Evolutionary conservation across 2,888 invertebrate genomes (phyloP).

Genomic region (Polydrusus cervinus): DNA sequence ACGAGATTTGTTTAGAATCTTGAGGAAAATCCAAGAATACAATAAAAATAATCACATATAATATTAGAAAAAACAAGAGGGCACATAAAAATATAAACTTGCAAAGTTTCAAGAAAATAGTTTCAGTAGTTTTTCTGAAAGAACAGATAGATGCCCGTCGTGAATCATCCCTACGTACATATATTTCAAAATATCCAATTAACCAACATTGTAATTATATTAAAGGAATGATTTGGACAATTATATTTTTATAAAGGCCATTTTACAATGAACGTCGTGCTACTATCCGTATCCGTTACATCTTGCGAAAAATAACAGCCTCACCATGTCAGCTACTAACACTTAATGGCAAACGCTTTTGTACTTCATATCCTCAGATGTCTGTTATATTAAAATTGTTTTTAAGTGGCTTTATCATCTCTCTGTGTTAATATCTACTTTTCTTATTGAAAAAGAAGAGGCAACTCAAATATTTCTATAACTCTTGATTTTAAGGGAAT

Average conservation of each 20-base stretch:
- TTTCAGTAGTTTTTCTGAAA: no score
- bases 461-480: no score
- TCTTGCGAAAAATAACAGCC: conserved; percentile 19
- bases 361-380: conserved; percentile 55
- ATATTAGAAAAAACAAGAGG: no score
- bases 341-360: conserved; percentile 41
- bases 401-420: conserved; percentile 18
- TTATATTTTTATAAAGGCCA: conserved; percentile 22
- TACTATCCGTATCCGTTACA: conserved; percentile 16
- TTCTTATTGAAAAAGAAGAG: no score
- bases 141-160: no score
- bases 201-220: conserved; percentile 14
- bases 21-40: no score
- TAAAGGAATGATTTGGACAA: conserved; percentile 28
- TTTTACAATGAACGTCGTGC: conserved; percentile 26
- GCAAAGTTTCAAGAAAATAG: no score
- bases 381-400: conserved; percentile 32
- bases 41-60: no score
- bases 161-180: no score
- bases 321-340: conserved; percentile 27
- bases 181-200: neutral
- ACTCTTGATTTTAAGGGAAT: no score
- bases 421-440: neutral
- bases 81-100: no score
- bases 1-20: no score